These are phyloP conservation scores for Labroides dimidiatus DNA, from an alignment of 2,797 vertebrate genomes.

Conservation along the genomic window DNA sequence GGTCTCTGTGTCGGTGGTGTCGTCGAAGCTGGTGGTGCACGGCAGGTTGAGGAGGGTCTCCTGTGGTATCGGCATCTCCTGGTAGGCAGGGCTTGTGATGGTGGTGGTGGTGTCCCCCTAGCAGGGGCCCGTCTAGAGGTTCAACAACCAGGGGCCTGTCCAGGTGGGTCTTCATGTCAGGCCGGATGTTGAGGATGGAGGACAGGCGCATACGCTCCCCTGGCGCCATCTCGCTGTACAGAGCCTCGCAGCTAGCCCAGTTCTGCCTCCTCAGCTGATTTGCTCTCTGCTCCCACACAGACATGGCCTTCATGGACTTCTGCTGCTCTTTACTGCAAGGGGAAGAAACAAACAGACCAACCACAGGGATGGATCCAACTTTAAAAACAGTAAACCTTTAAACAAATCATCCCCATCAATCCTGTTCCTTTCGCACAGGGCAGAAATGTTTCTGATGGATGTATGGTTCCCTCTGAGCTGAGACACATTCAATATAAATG, in stretches of 20 bases:
- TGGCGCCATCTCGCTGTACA: slow-evolving; percentile 91
- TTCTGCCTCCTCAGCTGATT: slow-evolving; percentile 93
- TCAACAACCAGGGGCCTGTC: slow-evolving; percentile 94
- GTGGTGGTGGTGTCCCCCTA: slow-evolving; percentile 71
- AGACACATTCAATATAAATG: slow-evolving; percentile 36
- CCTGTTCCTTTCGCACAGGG: slow-evolving; percentile 5
- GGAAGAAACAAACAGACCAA: slow-evolving; percentile 26
- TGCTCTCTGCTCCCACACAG: slow-evolving; percentile 95
- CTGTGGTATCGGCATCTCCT: slow-evolving; percentile 48
- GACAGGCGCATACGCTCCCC: slow-evolving; percentile 88
- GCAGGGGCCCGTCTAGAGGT: slow-evolving; percentile 68
- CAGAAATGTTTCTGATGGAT: slow-evolving; percentile 19
- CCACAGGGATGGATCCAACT: background rate
- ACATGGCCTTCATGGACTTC: slow-evolving; percentile 91
- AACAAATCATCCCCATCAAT: background rate
- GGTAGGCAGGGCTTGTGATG: slow-evolving; percentile 68
- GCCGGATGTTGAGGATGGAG: slow-evolving; percentile 88
- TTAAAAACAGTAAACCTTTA: slow-evolving; percentile 3
- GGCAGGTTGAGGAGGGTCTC: slow-evolving; percentile 34
- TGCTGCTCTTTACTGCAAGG: slow-evolving; percentile 90
- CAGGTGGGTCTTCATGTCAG: slow-evolving; percentile 94
- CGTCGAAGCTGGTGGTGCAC: slow-evolving; percentile 68
- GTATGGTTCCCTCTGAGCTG: slow-evolving; percentile 22
- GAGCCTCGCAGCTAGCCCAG: slow-evolving; percentile 90
- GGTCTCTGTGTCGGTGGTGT: slow-evolving; percentile 85